Percentiles rank a stretch among this genome's conserved stretches.
phyloP scores from a whole-genome alignment of 1,140 invertebrate species.

The Chionoecetes opilio region DNA sequence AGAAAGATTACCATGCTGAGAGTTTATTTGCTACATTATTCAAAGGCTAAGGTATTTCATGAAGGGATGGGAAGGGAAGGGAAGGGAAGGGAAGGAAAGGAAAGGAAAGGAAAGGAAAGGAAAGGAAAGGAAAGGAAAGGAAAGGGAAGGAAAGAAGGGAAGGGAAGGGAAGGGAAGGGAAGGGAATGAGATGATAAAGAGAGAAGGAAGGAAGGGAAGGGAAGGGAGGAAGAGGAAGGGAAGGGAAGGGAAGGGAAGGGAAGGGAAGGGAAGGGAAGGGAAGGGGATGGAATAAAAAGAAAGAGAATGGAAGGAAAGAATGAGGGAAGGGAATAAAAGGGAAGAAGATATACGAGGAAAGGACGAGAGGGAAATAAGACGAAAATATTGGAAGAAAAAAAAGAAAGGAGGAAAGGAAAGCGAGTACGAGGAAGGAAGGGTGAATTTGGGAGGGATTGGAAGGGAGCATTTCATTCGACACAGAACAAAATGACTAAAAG shows the following conservation, averaged over 20 bases:
- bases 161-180: neutral
- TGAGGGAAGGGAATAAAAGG: neutral
- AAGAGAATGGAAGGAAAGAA: neutral
- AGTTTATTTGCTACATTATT: too few relatives aligned
- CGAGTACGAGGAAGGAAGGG: neutral
- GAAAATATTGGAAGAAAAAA: neutral
- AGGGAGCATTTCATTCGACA: neutral
- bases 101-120: neutral
- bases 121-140: neutral
- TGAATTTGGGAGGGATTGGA: neutral
- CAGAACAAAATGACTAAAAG: neutral
- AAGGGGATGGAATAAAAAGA: neutral
- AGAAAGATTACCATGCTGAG: too few relatives aligned
- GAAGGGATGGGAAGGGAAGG: too few relatives aligned
- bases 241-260: neutral
- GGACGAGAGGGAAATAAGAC: neutral
- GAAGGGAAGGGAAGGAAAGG: too few relatives aligned
- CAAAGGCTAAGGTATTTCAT: too few relatives aligned
- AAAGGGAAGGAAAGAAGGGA: neutral
- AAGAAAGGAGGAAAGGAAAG: neutral
- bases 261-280: neutral
- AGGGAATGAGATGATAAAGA: neutral
- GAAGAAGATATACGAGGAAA: neutral
- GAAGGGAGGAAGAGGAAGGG: neutral
- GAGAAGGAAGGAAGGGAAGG: neutral